These are phyloP conservation scores for Sesamia inferens DNA, from an alignment of 2,888 invertebrate genomes.

Conservation along the genomic window DNA sequence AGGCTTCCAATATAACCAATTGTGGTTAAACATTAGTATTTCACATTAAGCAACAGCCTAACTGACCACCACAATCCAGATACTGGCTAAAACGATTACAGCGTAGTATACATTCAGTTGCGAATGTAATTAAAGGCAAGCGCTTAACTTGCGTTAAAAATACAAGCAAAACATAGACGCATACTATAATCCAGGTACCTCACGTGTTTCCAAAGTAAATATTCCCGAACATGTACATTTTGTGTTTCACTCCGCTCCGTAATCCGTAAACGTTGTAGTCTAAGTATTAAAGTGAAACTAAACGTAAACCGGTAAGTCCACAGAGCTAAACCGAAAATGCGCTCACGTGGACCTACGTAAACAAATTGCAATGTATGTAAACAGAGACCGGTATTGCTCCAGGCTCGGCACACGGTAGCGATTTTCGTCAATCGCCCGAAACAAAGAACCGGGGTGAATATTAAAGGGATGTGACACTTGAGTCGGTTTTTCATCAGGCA, in stretches of 20 bases:
- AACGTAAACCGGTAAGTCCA: constrained; percentile 54
- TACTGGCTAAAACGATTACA: neutral
- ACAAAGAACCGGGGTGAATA: constrained; percentile 87
- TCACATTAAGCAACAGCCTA: neutral
- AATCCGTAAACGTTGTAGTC: constrained; percentile 43
- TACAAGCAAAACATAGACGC: neutral
- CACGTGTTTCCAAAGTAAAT: constrained; percentile 33
- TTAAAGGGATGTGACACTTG: constrained; percentile 85
- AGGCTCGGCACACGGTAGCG: constrained; percentile 64
- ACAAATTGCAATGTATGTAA: constrained; percentile 73
- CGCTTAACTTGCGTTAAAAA: constrained; percentile 2
- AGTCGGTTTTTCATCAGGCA: constrained; percentile 87
- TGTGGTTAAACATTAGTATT: neutral
- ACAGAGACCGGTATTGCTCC: constrained; percentile 54
- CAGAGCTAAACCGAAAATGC: constrained; percentile 59
- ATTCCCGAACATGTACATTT: constrained; percentile 30
- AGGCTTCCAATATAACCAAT: neutral
- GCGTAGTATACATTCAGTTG: neutral
- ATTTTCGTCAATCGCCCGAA: constrained; percentile 87
- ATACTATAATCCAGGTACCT: constrained; percentile 17
- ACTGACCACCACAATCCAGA: neutral
- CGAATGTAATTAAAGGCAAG: neutral
- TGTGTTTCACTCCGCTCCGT: constrained; percentile 32
- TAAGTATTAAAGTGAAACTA: constrained; percentile 44
- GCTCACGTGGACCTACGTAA: constrained; percentile 66